phyloP scores from a whole-genome alignment of 2,797 vertebrate species.

The Dromococcyx pavoninus region DNA sequence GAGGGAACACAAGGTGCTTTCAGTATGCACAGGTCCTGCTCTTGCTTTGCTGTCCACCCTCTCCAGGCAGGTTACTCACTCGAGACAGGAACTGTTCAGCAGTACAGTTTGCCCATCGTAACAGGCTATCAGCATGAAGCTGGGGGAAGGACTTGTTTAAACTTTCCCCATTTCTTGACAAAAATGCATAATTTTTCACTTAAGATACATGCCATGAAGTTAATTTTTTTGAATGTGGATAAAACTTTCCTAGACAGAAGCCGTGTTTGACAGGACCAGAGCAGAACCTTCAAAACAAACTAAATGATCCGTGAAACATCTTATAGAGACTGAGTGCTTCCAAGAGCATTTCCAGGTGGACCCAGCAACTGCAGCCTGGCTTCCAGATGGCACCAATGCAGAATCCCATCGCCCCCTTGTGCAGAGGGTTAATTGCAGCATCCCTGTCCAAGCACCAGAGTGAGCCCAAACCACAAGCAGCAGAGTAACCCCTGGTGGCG shows the following conservation, averaged over 20 bases:
- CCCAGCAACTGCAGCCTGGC: rapidly evolving
- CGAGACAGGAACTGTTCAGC: rapidly evolving
- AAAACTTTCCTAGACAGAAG: background rate
- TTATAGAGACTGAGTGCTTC: background rate
- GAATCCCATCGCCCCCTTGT: rapidly evolving
- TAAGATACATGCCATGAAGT: background rate
- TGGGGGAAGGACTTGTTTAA: background rate
- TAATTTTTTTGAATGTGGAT: rapidly evolving
- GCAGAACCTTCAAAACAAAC: background rate
- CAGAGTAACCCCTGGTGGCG: rapidly evolving
- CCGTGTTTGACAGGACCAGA: rapidly evolving
- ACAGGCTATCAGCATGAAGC: rapidly evolving
- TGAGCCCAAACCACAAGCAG: background rate
- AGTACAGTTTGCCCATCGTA: rapidly evolving
- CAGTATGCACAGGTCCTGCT: rapidly evolving
- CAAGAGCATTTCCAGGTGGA: too few relatives aligned
- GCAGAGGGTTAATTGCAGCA: rapidly evolving
- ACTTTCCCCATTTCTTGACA: background rate
- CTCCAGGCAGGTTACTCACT: rapidly evolving
- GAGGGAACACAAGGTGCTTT: too few relatives aligned
- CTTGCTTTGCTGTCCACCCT: rapidly evolving
- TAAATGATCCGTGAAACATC: rapidly evolving
- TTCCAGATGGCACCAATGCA: background rate
- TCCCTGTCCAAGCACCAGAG: rapidly evolving
- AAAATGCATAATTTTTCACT: rapidly evolving